A percentile compares a stretch with the other conserved stretches of the same genome.
Conservation (phyloP, 2,888 invertebrate genomes). For the Scaptomyza parva region DNA sequence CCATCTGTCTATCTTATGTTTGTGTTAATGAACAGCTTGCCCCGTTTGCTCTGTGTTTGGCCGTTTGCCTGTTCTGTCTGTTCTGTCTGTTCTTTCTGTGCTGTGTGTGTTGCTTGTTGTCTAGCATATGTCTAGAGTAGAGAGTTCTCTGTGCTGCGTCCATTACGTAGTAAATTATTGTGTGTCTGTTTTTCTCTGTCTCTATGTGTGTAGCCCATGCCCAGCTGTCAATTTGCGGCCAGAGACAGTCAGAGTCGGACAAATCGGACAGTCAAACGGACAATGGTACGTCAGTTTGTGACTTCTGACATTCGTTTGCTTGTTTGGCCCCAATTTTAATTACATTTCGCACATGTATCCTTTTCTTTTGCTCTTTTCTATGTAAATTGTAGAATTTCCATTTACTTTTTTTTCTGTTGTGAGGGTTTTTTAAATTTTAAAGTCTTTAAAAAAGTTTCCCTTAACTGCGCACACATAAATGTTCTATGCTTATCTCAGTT, state of each 20-base stretch:
- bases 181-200: conserved; percentile 57
- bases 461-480: conserved; percentile 66
- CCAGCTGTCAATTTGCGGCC: conserved; percentile 67
- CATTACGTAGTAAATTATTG: conserved; percentile 78
- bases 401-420: conserved; percentile 3
- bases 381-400: conserved; percentile 37
- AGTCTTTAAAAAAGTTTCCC: conserved; percentile 35
- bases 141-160: conserved; percentile 61
- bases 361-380: conserved; percentile 16
- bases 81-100: no score
- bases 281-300: conserved; percentile 40
- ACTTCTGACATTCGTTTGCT: conserved; percentile 73
- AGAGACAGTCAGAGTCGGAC: conserved; percentile 24
- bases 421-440: conserved; percentile 53
- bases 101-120: conserved; percentile 47
- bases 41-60: conserved; percentile 19
- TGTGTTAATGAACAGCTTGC: conserved; percentile 75
- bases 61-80: no score
- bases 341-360: conserved; percentile 60
- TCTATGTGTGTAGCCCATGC: conserved; percentile 17
- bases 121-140: conserved; percentile 61
- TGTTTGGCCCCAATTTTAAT: conserved; percentile 62
- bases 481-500: conserved; percentile 60
- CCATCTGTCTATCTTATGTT: no score
- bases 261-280: conserved; percentile 26